Conservation (phyloP, 2,113 vertebrate species). For the Barnardius zonarius region DNA sequence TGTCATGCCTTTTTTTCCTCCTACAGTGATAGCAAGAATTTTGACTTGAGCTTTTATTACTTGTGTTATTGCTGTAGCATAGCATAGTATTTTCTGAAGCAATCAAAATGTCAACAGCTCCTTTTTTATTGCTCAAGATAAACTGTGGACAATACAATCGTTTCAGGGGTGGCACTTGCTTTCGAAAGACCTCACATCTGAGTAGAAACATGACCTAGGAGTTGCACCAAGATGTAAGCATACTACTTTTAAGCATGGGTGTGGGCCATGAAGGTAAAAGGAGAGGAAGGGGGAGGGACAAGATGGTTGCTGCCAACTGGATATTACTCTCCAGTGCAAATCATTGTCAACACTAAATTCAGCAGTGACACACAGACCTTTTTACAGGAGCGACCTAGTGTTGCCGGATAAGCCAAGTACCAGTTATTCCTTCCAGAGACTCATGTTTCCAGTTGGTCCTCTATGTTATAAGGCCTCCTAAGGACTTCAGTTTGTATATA, state of each 20-base stretch:
- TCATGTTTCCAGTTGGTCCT: neutral
- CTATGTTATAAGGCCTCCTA: neutral
- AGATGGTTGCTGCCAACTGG: neutral
- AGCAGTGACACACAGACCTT: neutral
- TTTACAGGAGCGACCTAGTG: neutral
- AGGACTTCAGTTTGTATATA: neutral
- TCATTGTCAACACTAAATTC: neutral
- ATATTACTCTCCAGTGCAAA: neutral
- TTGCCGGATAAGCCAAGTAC: neutral
- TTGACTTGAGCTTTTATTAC: constrained; percentile 15
- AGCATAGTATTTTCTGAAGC: neutral
- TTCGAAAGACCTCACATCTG: neutral
- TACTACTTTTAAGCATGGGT: neutral
- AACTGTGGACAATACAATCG: neutral
- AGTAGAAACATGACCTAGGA: neutral
- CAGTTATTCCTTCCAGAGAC: neutral
- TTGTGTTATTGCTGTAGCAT: neutral
- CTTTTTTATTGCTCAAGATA: neutral
- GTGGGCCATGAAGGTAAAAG: neutral
- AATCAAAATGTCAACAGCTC: constrained; percentile 28
- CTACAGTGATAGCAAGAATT: neutral
- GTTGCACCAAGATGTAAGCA: neutral
- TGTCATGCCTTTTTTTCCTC: neutral
- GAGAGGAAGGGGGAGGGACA: neutral
- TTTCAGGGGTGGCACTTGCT: neutral